A percentile compares a stretch with the other conserved stretches of the same genome.
Evolutionary conservation across 1,140 invertebrate species (phyloP).

Genomic region (Calycopis cecrops): DNA sequence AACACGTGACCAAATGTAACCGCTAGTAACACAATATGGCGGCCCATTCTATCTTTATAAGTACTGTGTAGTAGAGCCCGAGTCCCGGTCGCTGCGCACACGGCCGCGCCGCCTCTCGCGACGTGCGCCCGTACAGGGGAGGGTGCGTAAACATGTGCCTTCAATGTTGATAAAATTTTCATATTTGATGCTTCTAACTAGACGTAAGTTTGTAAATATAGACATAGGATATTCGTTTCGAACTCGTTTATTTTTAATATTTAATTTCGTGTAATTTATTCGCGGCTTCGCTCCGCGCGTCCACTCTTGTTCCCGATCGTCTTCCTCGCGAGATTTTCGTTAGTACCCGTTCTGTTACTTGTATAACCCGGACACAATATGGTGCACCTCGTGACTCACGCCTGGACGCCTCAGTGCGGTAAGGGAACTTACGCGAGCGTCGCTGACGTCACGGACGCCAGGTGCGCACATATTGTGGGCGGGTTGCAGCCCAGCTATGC

Average conservation of each 20-base stretch:
- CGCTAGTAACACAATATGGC: too few species aligned
- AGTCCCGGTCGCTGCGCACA: too few species aligned
- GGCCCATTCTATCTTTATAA: too few species aligned
- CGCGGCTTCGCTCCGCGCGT: constrained; percentile 12
- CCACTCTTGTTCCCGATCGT: constrained; percentile 5
- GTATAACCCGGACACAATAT: too few species aligned
- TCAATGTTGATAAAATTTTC: constrained; percentile 71
- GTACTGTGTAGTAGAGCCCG: too few species aligned
- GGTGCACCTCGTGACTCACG: too few species aligned
- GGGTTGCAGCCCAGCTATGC: constrained; percentile 2
- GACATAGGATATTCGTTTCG: constrained; percentile 55
- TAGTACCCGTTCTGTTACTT: background rate
- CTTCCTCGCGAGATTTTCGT: constrained; percentile 9
- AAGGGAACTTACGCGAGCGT: too few species aligned
- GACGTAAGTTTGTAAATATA: constrained; percentile 70
- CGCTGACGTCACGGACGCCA: too few species aligned
- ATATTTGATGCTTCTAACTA: constrained; percentile 74
- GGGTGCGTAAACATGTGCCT: constrained; percentile 73
- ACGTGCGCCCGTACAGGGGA: constrained; percentile 52
- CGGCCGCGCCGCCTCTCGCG: constrained; percentile 36
- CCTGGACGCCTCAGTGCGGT: too few species aligned
- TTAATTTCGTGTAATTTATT: constrained; percentile 70
- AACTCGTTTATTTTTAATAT: constrained; percentile 69
- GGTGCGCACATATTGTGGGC: background rate
- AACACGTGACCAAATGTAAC: too few species aligned